Evolutionary conservation across 2,113 vertebrate genomes (phyloP).

Genomic region (Coptodon rendalli): DNA sequence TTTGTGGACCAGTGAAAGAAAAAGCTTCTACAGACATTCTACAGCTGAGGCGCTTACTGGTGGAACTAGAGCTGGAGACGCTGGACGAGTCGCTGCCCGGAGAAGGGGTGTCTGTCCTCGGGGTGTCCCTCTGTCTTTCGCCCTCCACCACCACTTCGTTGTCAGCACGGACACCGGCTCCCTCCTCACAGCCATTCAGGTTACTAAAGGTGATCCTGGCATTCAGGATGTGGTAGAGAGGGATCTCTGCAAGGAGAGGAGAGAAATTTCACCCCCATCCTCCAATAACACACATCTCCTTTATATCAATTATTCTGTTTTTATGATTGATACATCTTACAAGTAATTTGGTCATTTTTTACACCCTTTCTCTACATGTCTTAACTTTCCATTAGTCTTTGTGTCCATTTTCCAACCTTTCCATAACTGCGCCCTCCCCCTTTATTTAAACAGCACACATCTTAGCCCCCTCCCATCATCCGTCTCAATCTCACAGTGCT

Average conservation of each 20-base stretch:
- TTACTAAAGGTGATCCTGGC: constrained; percentile 97
- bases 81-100: constrained; percentile 94
- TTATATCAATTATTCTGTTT: background rate
- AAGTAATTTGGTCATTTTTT: background rate
- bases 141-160: constrained; percentile 74
- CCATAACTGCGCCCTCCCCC: background rate
- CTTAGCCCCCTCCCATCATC: background rate
- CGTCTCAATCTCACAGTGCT: constrained; percentile 10
- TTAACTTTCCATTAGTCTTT: background rate
- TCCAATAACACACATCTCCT: background rate
- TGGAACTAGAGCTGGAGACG: constrained; percentile 94
- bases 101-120: constrained; percentile 84
- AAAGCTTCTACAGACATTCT: background rate
- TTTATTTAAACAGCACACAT: background rate
- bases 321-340: background rate
- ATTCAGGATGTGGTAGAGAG: constrained; percentile 95
- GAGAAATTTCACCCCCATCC: background rate
- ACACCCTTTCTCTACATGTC: background rate
- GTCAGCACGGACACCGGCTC: constrained; percentile 53
- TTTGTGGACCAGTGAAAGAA: background rate
- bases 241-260: constrained; percentile 80
- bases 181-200: constrained; percentile 92
- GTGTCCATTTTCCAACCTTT: background rate
- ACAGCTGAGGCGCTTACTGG: constrained; percentile 66
- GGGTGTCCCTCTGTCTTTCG: constrained; percentile 76